phyloP scores from a whole-genome alignment of 2,888 invertebrate species.

The Noctua janthina region DNA sequence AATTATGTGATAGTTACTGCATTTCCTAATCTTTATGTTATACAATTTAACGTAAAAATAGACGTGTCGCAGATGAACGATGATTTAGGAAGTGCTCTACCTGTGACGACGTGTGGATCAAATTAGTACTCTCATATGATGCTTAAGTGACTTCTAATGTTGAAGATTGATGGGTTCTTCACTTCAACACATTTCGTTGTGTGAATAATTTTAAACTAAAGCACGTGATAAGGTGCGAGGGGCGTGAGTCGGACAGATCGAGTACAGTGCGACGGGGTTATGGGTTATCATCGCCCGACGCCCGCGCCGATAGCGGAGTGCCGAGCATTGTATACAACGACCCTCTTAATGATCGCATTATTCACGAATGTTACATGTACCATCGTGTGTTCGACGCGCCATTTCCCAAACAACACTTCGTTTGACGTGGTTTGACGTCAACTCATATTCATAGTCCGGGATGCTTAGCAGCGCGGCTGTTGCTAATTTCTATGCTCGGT shows the following conservation, averaged over 20 bases:
- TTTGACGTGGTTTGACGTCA: constrained; percentile 47
- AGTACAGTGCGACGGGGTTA: constrained; percentile 58
- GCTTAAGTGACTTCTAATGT: not conserved
- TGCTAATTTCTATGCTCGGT: constrained; percentile 31
- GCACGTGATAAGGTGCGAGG: constrained; percentile 61
- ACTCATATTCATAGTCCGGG: constrained; percentile 36
- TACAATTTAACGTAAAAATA: constrained; percentile 20
- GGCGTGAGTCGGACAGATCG: constrained; percentile 60
- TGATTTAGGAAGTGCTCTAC: constrained; percentile 26
- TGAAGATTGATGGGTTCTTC: constrained; percentile 30
- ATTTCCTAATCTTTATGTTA: constrained; percentile 9
- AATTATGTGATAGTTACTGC: constrained; percentile 1
- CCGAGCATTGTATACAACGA: constrained; percentile 67
- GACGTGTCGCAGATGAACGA: constrained; percentile 29
- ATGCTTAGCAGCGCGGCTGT: constrained; percentile 1
- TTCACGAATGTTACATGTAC: constrained; percentile 45
- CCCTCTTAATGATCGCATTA: constrained; percentile 53
- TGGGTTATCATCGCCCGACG: constrained; percentile 66
- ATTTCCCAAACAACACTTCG: constrained; percentile 19
- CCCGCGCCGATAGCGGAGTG: constrained; percentile 61
- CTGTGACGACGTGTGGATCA: not conserved
- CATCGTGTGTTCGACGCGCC: constrained; percentile 1
- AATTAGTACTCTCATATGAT: constrained; percentile 2
- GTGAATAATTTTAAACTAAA: constrained; percentile 49
- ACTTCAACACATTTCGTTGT: constrained; percentile 30